Conservation (phyloP, 2,888 invertebrate species). For the Autographa pulchrina region DNA sequence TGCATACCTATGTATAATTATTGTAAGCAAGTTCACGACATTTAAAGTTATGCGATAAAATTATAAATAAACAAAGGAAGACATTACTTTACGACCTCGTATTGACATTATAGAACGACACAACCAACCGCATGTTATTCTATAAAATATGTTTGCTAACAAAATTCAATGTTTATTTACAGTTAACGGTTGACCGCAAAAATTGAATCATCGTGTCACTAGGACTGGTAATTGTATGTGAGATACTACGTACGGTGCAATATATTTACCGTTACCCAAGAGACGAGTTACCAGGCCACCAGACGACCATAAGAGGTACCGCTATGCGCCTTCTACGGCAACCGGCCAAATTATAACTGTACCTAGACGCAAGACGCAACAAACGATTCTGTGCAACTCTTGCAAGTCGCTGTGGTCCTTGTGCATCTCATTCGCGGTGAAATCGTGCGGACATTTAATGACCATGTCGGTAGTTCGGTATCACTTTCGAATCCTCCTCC, state of each 20-base stretch:
- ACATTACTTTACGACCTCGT: constrained; percentile 42
- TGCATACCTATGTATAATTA: constrained; percentile 35
- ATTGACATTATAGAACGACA: constrained; percentile 25
- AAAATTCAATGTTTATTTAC: constrained; percentile 47
- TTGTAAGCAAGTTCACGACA: constrained; percentile 39
- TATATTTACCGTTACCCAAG: constrained; percentile 71
- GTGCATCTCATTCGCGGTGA: constrained; percentile 74
- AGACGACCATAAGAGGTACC: constrained; percentile 77
- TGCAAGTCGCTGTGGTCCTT: constrained; percentile 51
- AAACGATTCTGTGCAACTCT: constrained; percentile 61
- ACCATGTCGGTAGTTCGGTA: constrained; percentile 57
- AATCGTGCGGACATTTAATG: constrained; percentile 71
- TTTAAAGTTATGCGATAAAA: constrained; percentile 46
- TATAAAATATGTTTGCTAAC: constrained; percentile 40
- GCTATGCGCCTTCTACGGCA: constrained; percentile 78
- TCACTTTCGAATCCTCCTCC: constrained; percentile 68
- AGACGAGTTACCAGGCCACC: constrained; percentile 74
- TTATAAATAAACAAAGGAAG: constrained; percentile 48
- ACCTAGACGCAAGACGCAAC: constrained; percentile 67
- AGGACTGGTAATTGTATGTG: constrained; percentile 58
- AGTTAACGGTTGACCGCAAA: constrained; percentile 54
- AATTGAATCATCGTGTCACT: constrained; percentile 62
- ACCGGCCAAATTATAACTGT: constrained; percentile 84
- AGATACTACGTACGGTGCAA: constrained; percentile 68
- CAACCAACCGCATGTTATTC: constrained; percentile 19